Conservation (phyloP, 2,888 invertebrate species). For the Acholoe squamosa region DNA sequence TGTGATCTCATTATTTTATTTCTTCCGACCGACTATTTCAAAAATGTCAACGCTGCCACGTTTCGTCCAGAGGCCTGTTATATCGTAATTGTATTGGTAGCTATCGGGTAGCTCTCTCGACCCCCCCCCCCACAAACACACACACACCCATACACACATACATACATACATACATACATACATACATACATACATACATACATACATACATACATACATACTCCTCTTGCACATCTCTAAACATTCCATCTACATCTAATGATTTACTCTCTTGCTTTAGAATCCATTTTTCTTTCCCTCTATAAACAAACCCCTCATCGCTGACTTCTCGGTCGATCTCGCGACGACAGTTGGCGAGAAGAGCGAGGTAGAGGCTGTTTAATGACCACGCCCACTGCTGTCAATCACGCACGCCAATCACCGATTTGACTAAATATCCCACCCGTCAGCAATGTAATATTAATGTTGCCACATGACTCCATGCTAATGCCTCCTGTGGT, state of each 20-base stretch:
- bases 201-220: no score
- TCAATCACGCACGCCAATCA: constrained; percentile 11
- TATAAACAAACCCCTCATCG: background rate
- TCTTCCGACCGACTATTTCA: no score
- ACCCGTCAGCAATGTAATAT: background rate
- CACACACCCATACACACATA: background rate
- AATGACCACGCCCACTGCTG: constrained; percentile 36
- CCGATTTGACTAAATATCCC: constrained; percentile 44
- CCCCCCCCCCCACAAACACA: no score
- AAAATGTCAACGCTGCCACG: no score
- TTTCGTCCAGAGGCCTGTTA: no score
- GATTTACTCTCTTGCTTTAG: background rate
- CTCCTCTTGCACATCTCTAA: background rate
- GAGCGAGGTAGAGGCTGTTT: background rate
- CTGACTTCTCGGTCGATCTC: constrained; percentile 19
- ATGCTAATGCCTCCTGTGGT: background rate
- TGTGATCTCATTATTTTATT: no score
- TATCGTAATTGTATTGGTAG: no score
- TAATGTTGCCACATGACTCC: background rate
- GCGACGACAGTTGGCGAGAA: background rate
- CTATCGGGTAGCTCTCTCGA: no score
- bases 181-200: no score
- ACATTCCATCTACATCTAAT: background rate
- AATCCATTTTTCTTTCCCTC: background rate
- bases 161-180: no score